A percentile compares a stretch with the other conserved stretches of the same genome.
Conservation (phyloP, 2,113 vertebrate species). For the Anguilla japonica region DNA sequence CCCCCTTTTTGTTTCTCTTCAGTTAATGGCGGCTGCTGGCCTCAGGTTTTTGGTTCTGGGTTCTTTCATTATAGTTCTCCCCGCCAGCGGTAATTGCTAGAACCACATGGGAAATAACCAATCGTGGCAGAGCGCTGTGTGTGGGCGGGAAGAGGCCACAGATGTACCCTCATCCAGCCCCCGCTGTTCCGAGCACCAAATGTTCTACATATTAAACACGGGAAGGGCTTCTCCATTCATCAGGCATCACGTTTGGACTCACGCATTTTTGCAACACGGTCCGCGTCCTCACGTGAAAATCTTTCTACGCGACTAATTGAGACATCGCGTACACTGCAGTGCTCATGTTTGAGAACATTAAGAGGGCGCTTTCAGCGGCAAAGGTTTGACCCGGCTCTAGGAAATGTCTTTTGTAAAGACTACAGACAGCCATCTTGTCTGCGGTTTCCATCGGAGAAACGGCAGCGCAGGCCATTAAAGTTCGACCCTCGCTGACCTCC, state of each 20-base stretch:
- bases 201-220: constrained; percentile 19
- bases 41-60: too few species aligned
- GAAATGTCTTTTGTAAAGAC: not conserved
- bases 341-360: not conserved
- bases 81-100: too few species aligned
- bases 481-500: not conserved
- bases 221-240: constrained; percentile 1
- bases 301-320: constrained; percentile 7
- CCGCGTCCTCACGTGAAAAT: constrained; percentile 7
- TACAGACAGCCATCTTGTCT: not conserved
- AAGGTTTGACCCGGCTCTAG: not conserved
- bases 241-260: constrained; percentile 1
- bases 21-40: too few species aligned
- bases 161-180: not conserved
- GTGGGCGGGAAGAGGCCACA: not conserved
- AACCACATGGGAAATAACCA: too few species aligned
- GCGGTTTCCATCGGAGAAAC: not conserved
- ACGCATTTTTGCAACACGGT: constrained; percentile 16
- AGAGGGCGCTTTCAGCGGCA: not conserved
- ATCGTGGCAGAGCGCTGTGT: too few species aligned
- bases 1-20: not conserved
- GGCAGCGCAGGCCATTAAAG: not conserved
- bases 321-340: not conserved
- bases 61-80: too few species aligned
- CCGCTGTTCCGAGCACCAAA: not conserved